Percentiles rank a stretch among this genome's conserved stretches.
Conservation (phyloP, 2,888 invertebrate genomes). For the Drosophila macrothrix region DNA sequence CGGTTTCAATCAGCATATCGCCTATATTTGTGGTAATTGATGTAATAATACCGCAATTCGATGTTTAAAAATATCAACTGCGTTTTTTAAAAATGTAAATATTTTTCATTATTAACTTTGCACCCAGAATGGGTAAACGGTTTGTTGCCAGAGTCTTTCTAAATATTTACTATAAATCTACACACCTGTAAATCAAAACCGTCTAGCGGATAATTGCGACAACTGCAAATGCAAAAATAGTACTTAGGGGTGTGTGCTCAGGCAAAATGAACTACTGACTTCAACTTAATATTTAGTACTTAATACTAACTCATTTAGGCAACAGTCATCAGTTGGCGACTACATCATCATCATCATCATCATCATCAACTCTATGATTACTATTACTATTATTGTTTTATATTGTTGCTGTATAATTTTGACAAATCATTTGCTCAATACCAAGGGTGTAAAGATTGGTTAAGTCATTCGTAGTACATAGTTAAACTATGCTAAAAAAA, state of each 20-base stretch:
- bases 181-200: conserved; percentile 35
- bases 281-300: conserved; percentile 8
- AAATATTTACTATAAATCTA: conserved; percentile 18
- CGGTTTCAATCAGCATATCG: background rate
- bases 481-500: conserved; percentile 6
- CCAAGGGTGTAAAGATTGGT: conserved; percentile 66
- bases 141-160: conserved; percentile 71
- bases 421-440: conserved; percentile 62
- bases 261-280: conserved; percentile 19
- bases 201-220: conserved; percentile 27
- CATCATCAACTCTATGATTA: conserved; percentile 24
- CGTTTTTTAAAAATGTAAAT: conserved; percentile 9
- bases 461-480: conserved; percentile 56
- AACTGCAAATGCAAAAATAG: conserved; percentile 1
- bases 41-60: background rate
- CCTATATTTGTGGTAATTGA: background rate
- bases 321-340: conserved; percentile 15
- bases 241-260: background rate
- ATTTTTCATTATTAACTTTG: conserved; percentile 1
- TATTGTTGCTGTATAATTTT: conserved; percentile 30
- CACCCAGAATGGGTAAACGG: conserved; percentile 40
- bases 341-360: conserved; percentile 1
- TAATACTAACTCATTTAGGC: conserved; percentile 21
- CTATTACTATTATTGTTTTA: conserved; percentile 37
- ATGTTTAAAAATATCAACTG: background rate